Evolutionary conservation across 30 jellyfish, hydroid and myxozoan genomes (phyloP), one percentile per base, ranked within the genome.

Genomic region (Aurelia aurita complex sp. Pacific): DNA sequence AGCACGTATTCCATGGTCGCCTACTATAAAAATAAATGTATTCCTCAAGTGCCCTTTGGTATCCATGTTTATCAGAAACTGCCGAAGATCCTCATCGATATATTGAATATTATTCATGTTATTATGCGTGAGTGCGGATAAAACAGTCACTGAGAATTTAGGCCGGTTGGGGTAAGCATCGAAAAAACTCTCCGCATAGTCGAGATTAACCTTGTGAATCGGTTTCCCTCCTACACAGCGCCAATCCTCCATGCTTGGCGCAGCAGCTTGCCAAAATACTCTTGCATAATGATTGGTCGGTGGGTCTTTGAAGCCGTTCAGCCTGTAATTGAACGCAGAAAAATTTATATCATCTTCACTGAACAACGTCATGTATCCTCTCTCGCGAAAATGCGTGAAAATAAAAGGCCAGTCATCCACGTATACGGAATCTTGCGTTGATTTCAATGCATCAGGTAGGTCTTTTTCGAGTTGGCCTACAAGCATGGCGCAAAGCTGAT

Each of bases 1-100:
- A 5, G 94, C 85, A 12, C 97, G 46, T 34, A 82, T 71, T 4
- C 97, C 97, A 51, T 89, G 97, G 78, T 89, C 97, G 2, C 97
- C 97, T 19, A 80, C 69, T 8, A 89, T 82, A 36, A 82, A 43
- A 53, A 89, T 14, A 35, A 89, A 77, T 0, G 97, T 74, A 33
- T 89, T 74, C n/a, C 62, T 53, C 16, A 75, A 72, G 52, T 69
- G 78, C 5, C 90, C 97, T 18, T 68, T 74, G 55, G 43, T 43
- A 53, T 74, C 40, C 90, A 89, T 53, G 40, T 29, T 19, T 16
- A 19, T 17, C 2, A 89, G 42, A 66, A 89, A 81, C 7, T 55
- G 61, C 59, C 16, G 29, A 15, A 82, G 53, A 42, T 76, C 92
- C 16, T 43, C 79, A 29, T 89, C 97, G 12, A 89, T 68, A 40